These are phyloP conservation scores for Ptilodon capucinus DNA, from an alignment of 2,888 invertebrate species.

Conservation along the genomic window DNA sequence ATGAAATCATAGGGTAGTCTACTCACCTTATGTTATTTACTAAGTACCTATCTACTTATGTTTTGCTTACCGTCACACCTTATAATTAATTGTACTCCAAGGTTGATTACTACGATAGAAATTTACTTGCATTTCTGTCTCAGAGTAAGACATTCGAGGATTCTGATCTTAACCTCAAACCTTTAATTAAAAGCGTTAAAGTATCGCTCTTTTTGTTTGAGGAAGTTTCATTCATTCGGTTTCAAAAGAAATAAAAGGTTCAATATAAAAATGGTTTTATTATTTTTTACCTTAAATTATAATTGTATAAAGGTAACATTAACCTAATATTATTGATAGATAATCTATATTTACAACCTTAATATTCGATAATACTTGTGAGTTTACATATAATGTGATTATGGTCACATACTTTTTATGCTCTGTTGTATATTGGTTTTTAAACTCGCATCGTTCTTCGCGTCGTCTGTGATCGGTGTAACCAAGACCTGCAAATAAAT, in stretches of 20 bases:
- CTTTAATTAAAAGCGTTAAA: no score
- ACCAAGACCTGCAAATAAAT: conserved; percentile 61
- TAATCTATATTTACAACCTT: conserved; percentile 54
- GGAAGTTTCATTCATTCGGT: no score
- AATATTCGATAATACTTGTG: conserved; percentile 50
- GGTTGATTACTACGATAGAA: no score
- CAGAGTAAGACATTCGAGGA: no score
- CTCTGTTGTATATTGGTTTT: conserved; percentile 55
- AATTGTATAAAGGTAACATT: neutral
- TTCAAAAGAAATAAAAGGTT: conserved; percentile 5
- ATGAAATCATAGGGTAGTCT: neutral
- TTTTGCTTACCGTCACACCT: no score
- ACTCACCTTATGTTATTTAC: no score
- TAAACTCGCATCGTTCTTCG: conserved; percentile 47
- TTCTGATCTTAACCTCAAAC: no score
- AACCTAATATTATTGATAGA: conserved; percentile 2
- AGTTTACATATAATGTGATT: conserved; percentile 11
- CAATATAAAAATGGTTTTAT: neutral
- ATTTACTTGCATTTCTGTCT: no score
- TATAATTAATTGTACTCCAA: no score
- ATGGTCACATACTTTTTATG: conserved; percentile 58
- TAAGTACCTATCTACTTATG: no score
- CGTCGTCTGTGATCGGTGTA: conserved; percentile 55
- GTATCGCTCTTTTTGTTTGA: no score
- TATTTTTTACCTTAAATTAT: neutral